These are phyloP conservation scores for Sibirionetta formosa DNA, from an alignment of 2,797 vertebrate species.

Conservation along the genomic window DNA sequence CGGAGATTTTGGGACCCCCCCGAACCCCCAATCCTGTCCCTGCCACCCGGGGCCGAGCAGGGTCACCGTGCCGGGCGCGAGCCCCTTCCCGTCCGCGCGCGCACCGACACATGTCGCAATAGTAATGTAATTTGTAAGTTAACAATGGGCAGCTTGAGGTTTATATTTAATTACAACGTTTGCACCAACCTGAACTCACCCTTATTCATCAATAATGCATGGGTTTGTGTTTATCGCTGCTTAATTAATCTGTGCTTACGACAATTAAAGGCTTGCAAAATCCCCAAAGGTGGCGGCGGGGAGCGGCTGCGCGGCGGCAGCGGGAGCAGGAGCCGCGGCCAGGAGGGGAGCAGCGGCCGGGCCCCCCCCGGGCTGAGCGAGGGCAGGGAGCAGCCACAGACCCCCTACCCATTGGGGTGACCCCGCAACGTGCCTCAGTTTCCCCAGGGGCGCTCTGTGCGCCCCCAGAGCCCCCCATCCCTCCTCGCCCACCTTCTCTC, in stretches of 20 bases:
- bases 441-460: not conserved
- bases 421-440: not conserved
- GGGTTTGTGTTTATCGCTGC: slow-evolving; percentile 90
- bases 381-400: fast-evolving
- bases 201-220: slow-evolving; percentile 92
- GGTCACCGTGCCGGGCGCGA: not conserved
- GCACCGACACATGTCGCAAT: slow-evolving; percentile 58
- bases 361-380: fast-evolving
- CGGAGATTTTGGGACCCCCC: fast-evolving
- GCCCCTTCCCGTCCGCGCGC: not conserved
- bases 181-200: slow-evolving; percentile 90
- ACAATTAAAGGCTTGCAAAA: slow-evolving; percentile 93
- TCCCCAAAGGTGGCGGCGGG: slow-evolving; percentile 87
- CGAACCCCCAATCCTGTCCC: not conserved
- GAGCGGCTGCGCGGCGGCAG: slow-evolving; percentile 31
- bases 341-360: too few species aligned
- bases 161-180: slow-evolving; percentile 91
- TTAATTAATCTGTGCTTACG: slow-evolving; percentile 94
- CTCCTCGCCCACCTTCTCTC: not conserved
- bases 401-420: too few species aligned
- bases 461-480: fast-evolving
- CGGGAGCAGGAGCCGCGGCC: not conserved
- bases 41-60: fast-evolving
- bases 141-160: slow-evolving; percentile 88
- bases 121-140: slow-evolving; percentile 76